A percentile compares a stretch with the other conserved stretches of the same genome.
phyloP scores from a whole-genome alignment of 1,140 invertebrate species.

The Zaprionus vittiger region DNA sequence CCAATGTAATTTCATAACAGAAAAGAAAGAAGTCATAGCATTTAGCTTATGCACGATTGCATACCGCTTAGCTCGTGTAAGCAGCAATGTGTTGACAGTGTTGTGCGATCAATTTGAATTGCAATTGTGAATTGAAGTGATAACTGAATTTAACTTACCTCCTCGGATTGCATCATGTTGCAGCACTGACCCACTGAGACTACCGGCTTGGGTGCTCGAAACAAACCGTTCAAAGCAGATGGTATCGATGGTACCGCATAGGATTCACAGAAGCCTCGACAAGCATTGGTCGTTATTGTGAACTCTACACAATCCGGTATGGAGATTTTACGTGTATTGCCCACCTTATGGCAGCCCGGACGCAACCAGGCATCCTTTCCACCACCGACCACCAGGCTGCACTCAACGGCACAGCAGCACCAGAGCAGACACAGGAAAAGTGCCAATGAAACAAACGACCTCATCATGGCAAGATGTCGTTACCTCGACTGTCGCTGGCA shows the following conservation, averaged over 20 bases:
- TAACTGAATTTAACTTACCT: conserved; percentile 85
- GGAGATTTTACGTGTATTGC: conserved; percentile 90
- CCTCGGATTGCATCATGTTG: conserved; percentile 94
- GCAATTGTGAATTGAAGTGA: neutral
- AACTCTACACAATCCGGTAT: conserved; percentile 94
- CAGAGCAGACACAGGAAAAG: conserved; percentile 39
- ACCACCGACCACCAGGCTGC: conserved; percentile 34
- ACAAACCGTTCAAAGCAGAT: conserved; percentile 85
- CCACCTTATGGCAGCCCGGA: conserved; percentile 88
- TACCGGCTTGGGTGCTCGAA: conserved; percentile 85
- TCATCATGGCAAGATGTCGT: conserved; percentile 37
- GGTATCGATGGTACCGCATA: conserved; percentile 89
- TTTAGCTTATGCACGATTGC: neutral
- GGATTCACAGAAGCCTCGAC: conserved; percentile 93
- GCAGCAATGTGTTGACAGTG: neutral
- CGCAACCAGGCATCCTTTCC: conserved; percentile 85
- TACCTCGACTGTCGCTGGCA: conserved; percentile 29
- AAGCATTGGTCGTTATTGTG: conserved; percentile 93
- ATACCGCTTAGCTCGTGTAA: neutral
- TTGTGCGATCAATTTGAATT: neutral
- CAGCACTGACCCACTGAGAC: conserved; percentile 95
- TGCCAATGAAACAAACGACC: conserved; percentile 28
- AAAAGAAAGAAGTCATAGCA: neutral
- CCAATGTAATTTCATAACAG: neutral
- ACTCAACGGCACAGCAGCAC: conserved; percentile 33